phyloP scores from a whole-genome alignment of 2,113 vertebrate genomes.

The Pterocles burchelli region DNA sequence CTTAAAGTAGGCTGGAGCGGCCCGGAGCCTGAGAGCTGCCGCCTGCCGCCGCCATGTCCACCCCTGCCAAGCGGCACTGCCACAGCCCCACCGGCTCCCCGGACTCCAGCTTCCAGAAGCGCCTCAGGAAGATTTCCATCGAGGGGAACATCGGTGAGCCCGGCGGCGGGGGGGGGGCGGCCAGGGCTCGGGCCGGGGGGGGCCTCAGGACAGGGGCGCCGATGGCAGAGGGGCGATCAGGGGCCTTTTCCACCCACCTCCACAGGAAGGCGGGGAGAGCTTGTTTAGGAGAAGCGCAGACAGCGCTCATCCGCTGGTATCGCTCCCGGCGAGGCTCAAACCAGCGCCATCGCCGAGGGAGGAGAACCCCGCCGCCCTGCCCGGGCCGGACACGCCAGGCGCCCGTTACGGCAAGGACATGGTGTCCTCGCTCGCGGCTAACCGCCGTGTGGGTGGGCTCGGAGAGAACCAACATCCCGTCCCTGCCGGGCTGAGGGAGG shows the following conservation, averaged over 20 bases:
- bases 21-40: background rate
- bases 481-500: no score
- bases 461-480: fast-evolving
- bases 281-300: background rate
- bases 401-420: background rate
- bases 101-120: constrained; percentile 75
- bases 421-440: no score
- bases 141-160: constrained; percentile 88
- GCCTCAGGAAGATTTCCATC: constrained; percentile 79
- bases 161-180: background rate
- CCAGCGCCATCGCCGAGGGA: no score
- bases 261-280: no score
- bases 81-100: background rate
- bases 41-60: constrained; percentile 66
- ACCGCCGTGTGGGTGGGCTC: background rate
- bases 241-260: no score
- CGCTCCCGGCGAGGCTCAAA: background rate
- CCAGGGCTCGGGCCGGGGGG: background rate
- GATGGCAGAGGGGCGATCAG: background rate
- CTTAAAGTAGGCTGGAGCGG: background rate
- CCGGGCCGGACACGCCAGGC: background rate
- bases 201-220: background rate
- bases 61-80: constrained; percentile 78
- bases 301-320: no score
- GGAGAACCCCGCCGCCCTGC: background rate